phyloP scores from a whole-genome alignment of 2,888 invertebrate species.

The Mellilla xanthometata region DNA sequence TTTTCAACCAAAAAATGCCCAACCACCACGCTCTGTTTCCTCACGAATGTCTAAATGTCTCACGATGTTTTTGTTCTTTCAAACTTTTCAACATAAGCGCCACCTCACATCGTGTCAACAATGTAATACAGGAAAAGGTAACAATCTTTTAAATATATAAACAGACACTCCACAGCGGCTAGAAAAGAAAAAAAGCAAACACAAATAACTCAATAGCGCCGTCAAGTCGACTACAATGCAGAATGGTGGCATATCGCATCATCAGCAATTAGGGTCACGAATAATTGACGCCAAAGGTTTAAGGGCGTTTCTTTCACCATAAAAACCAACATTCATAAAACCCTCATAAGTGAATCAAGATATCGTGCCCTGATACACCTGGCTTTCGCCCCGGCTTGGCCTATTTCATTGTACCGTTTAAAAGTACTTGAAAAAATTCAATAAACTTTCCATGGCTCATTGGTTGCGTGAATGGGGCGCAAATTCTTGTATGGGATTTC shows the following conservation, averaged over 20 bases:
- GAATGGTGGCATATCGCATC: conserved; percentile 70
- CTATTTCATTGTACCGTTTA: conserved; percentile 49
- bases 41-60: too few relatives aligned
- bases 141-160: conserved; percentile 55
- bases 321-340: conserved; percentile 68
- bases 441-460: conserved; percentile 68
- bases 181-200: conserved; percentile 43
- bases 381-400: conserved; percentile 64
- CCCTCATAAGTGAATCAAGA: conserved; percentile 79
- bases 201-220: conserved; percentile 70
- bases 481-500: conserved; percentile 43
- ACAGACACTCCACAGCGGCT: conserved; percentile 41
- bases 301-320: conserved; percentile 64
- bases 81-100: conserved; percentile 22
- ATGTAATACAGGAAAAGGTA: conserved; percentile 45
- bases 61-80: conserved; percentile 4
- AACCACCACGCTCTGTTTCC: too few relatives aligned
- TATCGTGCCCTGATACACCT: conserved; percentile 73
- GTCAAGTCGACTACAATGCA: conserved; percentile 72
- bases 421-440: conserved; percentile 63
- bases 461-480: conserved; percentile 53
- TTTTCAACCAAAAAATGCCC: too few relatives aligned
- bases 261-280: conserved; percentile 80
- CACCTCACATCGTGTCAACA: conserved; percentile 42
- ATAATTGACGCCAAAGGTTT: conserved; percentile 77